Evolutionary conservation across 1,140 invertebrate species (phyloP).

Genomic region (Temnothorax longispinosus): DNA sequence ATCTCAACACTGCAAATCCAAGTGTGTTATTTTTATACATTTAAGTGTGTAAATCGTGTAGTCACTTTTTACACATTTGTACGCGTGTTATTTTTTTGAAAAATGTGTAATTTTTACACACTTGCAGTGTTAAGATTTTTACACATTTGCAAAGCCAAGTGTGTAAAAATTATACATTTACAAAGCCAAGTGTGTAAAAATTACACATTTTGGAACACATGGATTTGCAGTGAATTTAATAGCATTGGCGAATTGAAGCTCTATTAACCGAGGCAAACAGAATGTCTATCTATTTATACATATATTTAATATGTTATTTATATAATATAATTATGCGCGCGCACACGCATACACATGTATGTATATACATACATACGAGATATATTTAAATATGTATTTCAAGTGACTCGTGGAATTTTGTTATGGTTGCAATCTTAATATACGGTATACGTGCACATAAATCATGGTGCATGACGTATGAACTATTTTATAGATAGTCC

Average conservation of each 20-base stretch:
- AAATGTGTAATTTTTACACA: too few relatives aligned
- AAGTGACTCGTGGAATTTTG: not conserved
- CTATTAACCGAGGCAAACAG: not conserved
- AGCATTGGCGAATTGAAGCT: not conserved
- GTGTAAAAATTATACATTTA: too few relatives aligned
- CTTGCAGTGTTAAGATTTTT: too few relatives aligned
- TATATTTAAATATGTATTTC: not conserved
- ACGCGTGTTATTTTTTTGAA: too few relatives aligned
- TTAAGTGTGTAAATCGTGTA: too few relatives aligned
- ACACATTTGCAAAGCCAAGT: too few relatives aligned
- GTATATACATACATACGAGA: not conserved
- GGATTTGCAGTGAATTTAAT: not conserved
- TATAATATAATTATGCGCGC: too few relatives aligned
- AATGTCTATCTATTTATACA: not conserved
- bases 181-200: too few relatives aligned
- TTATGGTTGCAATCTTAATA: not conserved
- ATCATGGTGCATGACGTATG: conserved; percentile 20
- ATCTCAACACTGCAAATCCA: not conserved
- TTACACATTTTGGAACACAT: too few relatives aligned
- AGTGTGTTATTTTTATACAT: too few relatives aligned
- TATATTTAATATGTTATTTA: too few relatives aligned
- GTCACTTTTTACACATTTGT: too few relatives aligned
- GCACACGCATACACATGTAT: not conserved
- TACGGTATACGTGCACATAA: not conserved
- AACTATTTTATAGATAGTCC: conserved; percentile 19